Percentiles rank a stretch among this genome's conserved stretches.
Conservation (phyloP, 2,888 invertebrate genomes). For the Cantharis lateralis region DNA sequence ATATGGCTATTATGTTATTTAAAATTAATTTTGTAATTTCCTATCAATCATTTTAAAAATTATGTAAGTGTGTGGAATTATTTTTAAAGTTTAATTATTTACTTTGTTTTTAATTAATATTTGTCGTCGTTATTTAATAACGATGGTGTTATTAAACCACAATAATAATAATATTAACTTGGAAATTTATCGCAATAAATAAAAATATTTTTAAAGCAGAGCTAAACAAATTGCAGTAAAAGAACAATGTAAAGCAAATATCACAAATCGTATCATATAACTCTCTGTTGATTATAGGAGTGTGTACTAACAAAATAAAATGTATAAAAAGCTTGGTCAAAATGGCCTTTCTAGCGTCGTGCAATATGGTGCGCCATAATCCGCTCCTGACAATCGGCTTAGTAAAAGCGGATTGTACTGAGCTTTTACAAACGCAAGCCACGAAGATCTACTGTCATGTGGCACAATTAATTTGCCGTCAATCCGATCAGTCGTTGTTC, state of each 20-base stretch:
- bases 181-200: neutral
- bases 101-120: neutral
- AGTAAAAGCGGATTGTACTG: slow-evolving; percentile 51
- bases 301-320: slow-evolving; percentile 6
- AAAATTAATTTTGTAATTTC: neutral
- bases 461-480: slow-evolving; percentile 55
- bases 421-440: slow-evolving; percentile 43
- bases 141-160: neutral
- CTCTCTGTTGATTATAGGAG: slow-evolving; percentile 15
- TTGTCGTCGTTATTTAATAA: neutral
- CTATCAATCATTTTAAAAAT: neutral
- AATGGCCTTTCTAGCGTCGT: slow-evolving; percentile 34
- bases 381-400: slow-evolving; percentile 47
- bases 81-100: neutral
- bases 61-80: neutral
- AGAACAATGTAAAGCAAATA: slow-evolving; percentile 14
- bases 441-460: slow-evolving; percentile 45
- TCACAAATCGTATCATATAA: slow-evolving; percentile 19
- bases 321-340: slow-evolving; percentile 18
- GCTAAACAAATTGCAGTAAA: slow-evolving; percentile 4
- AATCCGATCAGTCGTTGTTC: slow-evolving; percentile 53
- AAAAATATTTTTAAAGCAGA: neutral
- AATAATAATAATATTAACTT: neutral
- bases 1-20: neutral
- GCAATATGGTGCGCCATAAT: slow-evolving; percentile 43